Evolutionary conservation across 2,888 invertebrate genomes (phyloP), one percentile per base, ranked within the genome.

Genomic region (Elysia crispata): DNA sequence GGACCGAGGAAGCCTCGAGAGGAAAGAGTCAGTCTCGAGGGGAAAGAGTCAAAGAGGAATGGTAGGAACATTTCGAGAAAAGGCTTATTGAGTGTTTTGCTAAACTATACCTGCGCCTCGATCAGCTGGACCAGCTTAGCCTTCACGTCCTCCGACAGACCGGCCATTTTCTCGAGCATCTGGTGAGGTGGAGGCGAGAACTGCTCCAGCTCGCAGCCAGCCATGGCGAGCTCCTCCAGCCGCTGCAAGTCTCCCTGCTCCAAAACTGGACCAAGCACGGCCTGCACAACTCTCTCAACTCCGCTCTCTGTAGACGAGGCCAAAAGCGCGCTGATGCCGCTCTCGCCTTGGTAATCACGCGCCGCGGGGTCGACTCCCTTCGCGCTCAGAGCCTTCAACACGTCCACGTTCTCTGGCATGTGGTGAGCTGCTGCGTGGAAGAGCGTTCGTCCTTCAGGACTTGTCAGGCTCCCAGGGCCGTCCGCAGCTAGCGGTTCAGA

Each of bases 361-460:
- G 25, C 11, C 25, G 73, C 73, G 13, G 30, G 50, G 50, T 73
- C 50, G 73, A 50, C 50, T 6, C 25, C 54, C 30, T 50, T 73
- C 5, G 41, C 73, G 13, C 49, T 11, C 8, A 73, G 73, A 49
- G 28, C 54, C 20, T 54, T 73, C 6, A 54, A 5, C 25, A 73
- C n/a, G 15, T 5, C 28, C 54, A 23, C 20, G 33, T 70, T 41
- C 6, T 41, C 20, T 18, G 69, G 69, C 33, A 41, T 20, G 20
- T n/a, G 6, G 5, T 69, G 69, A 18, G 31, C 33, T n/a, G 73
- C 54, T 13, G 13, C 1, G 18, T 54, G 54, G 15, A 23, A 15
- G 1, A 73, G 25, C 3, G 54, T 54, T 6, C 25, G n/a, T 25
- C 54, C 54, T 3, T 23, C 54, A 23, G 13, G n/a, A 23, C 1